Conservation (phyloP, 2,888 invertebrate genomes). For the Sinohyriopsis cumingii region DNA sequence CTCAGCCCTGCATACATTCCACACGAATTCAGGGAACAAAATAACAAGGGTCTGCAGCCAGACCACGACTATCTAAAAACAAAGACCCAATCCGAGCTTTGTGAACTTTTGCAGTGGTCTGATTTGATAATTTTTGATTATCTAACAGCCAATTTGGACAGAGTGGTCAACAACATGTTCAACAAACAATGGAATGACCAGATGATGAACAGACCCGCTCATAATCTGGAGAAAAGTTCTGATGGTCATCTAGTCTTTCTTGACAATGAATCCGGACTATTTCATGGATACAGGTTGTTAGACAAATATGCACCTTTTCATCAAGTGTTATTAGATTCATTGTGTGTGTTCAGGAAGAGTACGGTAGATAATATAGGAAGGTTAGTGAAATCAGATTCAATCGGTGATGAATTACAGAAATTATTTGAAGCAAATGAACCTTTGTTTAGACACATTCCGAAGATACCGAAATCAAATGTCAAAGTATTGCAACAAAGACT, state of each 20-base stretch:
- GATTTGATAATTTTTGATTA: conserved; percentile 92
- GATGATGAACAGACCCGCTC: conserved; percentile 91
- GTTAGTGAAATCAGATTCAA: conserved; percentile 76
- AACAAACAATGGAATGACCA: conserved; percentile 92
- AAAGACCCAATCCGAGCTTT: conserved; percentile 34
- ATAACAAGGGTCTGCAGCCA: conserved; percentile 5
- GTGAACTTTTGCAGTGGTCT: conserved; percentile 84
- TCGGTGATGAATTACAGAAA: conserved; percentile 80
- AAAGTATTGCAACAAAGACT: conserved; percentile 86
- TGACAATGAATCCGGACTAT: conserved; percentile 78
- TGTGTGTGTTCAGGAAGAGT: conserved; percentile 84
- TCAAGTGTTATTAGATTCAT: conserved; percentile 82
- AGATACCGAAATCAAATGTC: conserved; percentile 86
- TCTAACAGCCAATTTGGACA: conserved; percentile 90
- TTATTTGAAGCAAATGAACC: conserved; percentile 78
- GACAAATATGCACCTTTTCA: conserved; percentile 90
- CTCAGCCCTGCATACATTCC: conserved; percentile 86
- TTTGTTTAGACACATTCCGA: conserved; percentile 75
- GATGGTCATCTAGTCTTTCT: conserved; percentile 84
- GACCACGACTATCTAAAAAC: too few species aligned
- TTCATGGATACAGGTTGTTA: conserved; percentile 88
- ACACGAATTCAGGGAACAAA: conserved; percentile 79
- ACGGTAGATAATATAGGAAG: conserved; percentile 80
- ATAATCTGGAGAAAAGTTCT: conserved; percentile 83
- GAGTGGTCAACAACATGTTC: conserved; percentile 90